Percentiles rank a stretch among this genome's conserved stretches.
Conservation (phyloP, 2,888 invertebrate genomes). For the Keiferia lycopersicella region DNA sequence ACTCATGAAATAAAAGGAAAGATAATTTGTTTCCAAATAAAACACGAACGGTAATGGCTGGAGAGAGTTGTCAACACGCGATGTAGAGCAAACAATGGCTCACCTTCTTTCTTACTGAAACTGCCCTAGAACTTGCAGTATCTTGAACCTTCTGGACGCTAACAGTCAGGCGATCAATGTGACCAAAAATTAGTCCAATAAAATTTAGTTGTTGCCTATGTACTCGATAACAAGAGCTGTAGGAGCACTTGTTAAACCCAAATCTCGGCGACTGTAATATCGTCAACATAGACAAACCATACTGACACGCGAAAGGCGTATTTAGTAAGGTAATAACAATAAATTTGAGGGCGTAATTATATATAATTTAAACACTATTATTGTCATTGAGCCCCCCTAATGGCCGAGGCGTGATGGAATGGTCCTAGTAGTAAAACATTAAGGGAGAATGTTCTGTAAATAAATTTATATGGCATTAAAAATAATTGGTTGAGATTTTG, state of each 20-base stretch:
- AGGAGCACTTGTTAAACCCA: neutral
- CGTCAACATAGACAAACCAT: slow-evolving; percentile 31
- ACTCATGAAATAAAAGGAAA: neutral
- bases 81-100: too few relatives aligned
- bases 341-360: slow-evolving; percentile 65
- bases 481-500: slow-evolving; percentile 26
- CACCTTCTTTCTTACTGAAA: too few relatives aligned
- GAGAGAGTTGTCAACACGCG: too few relatives aligned
- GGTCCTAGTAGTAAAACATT: slow-evolving; percentile 40
- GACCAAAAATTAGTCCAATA: too few relatives aligned
- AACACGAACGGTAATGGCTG: too few relatives aligned
- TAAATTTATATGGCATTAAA: slow-evolving; percentile 36
- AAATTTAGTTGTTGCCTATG: too few relatives aligned
- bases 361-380: slow-evolving; percentile 63
- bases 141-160: too few relatives aligned
- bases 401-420: slow-evolving; percentile 66
- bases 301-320: slow-evolving; percentile 56
- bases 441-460: slow-evolving; percentile 35
- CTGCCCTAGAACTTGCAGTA: too few relatives aligned
- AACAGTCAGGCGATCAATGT: too few relatives aligned
- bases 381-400: slow-evolving; percentile 60
- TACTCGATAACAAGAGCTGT: too few relatives aligned
- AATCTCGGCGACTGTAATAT: slow-evolving; percentile 14
- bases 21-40: too few relatives aligned
- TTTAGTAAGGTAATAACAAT: slow-evolving; percentile 62